These are phyloP conservation scores for Augiades crinisus DNA, from an alignment of 2,888 invertebrate species.

Conservation along the genomic window DNA sequence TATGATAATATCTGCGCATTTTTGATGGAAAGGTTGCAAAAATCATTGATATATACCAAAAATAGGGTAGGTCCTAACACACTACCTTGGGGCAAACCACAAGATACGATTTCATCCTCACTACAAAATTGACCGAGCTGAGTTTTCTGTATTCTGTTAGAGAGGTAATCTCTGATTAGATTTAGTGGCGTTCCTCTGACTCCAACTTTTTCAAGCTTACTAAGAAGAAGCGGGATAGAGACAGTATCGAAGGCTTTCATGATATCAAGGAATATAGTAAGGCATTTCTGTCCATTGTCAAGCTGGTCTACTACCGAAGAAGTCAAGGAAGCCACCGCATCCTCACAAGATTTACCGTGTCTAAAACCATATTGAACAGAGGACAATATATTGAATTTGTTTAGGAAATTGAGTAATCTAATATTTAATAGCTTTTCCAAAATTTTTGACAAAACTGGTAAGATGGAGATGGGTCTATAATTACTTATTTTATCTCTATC, in stretches of 20 bases:
- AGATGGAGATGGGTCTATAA: not conserved
- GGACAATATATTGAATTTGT: not conserved
- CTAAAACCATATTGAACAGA: not conserved
- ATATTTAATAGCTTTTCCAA: not conserved
- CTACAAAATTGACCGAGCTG: not conserved
- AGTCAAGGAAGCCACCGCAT: not conserved
- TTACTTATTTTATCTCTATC: not conserved
- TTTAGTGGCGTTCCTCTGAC: not conserved
- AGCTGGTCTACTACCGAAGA: not conserved
- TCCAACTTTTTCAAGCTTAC: not conserved
- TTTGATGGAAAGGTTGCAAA: not conserved
- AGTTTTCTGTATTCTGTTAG: not conserved
- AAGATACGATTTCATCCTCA: not conserved
- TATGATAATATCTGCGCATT: not conserved
- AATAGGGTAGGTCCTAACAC: not conserved
- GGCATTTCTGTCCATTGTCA: not conserved
- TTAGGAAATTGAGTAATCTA: not conserved
- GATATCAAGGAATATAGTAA: not conserved
- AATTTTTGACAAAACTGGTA: not conserved
- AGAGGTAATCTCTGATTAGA: not conserved
- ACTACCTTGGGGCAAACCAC: not conserved
- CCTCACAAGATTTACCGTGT: not conserved
- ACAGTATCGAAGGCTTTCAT: not conserved
- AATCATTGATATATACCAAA: not conserved
- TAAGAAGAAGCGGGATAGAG: not conserved